Evolutionary conservation across 2,797 vertebrate genomes (phyloP).

Genomic region (Apogon hyalosoma): DNA sequence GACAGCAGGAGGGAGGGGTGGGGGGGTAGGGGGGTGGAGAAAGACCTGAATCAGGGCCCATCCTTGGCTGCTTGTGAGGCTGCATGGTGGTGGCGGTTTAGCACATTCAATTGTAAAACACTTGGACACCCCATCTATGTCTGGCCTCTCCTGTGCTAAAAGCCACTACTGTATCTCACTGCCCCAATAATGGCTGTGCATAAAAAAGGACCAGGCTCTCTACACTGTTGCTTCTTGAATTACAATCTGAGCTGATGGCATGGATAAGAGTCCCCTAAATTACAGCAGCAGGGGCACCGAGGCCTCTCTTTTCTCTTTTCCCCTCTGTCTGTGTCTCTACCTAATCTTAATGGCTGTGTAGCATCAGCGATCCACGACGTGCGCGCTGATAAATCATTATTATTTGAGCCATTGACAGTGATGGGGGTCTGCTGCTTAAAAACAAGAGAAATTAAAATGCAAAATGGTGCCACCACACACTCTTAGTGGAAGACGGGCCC

Average conservation of each 20-base stretch:
- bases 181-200: conserved; percentile 83
- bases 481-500: conserved; percentile 48
- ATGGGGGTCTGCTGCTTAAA: conserved; percentile 72
- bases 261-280: conserved; percentile 84
- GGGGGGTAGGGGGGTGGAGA: conserved; percentile 33
- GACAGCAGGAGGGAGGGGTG: conserved; percentile 64
- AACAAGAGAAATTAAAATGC: conserved; percentile 80
- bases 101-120: conserved; percentile 91
- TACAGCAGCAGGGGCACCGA: conserved; percentile 75
- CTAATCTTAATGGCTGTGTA: conserved; percentile 65
- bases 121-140: conserved; percentile 84
- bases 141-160: conserved; percentile 87
- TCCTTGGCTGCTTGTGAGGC: conserved; percentile 71
- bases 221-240: conserved; percentile 87
- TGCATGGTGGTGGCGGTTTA: conserved; percentile 76
- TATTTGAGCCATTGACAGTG: conserved; percentile 75
- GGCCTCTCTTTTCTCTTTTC: conserved; percentile 57
- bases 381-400: conserved; percentile 79
- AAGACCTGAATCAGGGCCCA: conserved; percentile 67
- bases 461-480: conserved; percentile 58
- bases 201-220: conserved; percentile 77
- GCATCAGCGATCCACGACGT: conserved; percentile 65
- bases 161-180: conserved; percentile 84
- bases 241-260: conserved; percentile 86
- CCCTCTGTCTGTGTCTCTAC: conserved; percentile 41